Conservation (phyloP, 2,113 vertebrate species). For the Microcebus murinus region DNA sequence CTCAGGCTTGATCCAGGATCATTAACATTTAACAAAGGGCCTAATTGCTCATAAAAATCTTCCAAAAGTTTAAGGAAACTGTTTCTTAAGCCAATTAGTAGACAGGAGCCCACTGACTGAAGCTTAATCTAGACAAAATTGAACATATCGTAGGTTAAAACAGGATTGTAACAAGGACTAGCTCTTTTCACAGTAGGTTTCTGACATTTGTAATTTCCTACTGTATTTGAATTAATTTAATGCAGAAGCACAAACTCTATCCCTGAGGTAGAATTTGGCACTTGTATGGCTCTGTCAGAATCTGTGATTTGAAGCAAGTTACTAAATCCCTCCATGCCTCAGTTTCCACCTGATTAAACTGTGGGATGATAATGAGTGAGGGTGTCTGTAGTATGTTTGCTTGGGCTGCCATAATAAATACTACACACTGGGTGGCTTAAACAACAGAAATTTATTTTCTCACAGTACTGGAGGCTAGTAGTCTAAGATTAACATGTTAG, state of each 20-base stretch:
- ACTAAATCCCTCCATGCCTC: neutral
- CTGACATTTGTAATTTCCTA: conserved; percentile 5
- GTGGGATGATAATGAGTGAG: neutral
- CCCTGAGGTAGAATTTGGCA: neutral
- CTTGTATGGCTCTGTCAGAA: neutral
- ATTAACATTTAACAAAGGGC: conserved; percentile 42
- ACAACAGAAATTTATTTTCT: neutral
- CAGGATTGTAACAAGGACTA: neutral
- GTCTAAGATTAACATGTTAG: neutral
- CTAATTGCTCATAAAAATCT: conserved; percentile 38
- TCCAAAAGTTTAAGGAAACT: conserved; percentile 21
- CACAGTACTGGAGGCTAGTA: neutral
- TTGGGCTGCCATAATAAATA: neutral
- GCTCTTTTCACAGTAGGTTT: neutral
- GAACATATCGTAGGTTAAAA: conserved; percentile 22
- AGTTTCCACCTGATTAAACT: neutral
- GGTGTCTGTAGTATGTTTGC: neutral
- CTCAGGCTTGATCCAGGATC: neutral
- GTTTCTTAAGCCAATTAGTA: conserved; percentile 40
- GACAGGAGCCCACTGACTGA: neutral
- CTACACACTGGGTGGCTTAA: neutral
- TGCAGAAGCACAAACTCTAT: neutral
- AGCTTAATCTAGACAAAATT: conserved; percentile 4
- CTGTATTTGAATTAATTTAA: conserved; percentile 38
- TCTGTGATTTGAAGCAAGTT: neutral